These are phyloP conservation scores for Polymixis flavicincta DNA, from an alignment of 2,888 invertebrate genomes.

Conservation along the genomic window DNA sequence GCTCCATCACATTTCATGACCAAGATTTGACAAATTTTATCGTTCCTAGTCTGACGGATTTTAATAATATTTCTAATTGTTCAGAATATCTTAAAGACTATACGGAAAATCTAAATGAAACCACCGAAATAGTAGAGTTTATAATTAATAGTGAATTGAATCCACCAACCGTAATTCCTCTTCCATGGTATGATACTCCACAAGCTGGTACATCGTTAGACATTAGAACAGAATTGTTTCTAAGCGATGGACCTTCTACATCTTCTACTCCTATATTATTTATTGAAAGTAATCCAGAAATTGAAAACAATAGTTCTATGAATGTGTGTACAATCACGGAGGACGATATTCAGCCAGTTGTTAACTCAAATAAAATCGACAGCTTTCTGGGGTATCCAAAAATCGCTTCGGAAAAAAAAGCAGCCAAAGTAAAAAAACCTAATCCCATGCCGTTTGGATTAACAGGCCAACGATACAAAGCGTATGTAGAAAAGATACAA, in stretches of 20 bases:
- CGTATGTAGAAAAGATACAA: no score
- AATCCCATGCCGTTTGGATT: conserved; percentile 22
- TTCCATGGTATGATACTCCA: conserved; percentile 21
- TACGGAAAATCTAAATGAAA: conserved; percentile 14
- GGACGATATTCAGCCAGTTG: conserved; percentile 1
- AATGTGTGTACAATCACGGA: background rate
- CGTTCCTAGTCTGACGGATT: conserved; percentile 14
- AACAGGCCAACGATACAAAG: conserved; percentile 20
- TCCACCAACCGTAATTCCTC: conserved; percentile 19
- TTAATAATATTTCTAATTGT: conserved; percentile 15
- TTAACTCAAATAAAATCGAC: conserved; percentile 9
- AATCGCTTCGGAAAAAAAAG: conserved; percentile 16
- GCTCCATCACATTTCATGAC: background rate
- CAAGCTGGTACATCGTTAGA: conserved; percentile 5
- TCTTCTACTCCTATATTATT: conserved; percentile 3
- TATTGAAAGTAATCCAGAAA: conserved; percentile 6
- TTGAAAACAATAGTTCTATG: conserved; percentile 4
- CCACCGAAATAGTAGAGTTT: conserved; percentile 15
- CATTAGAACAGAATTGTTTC: background rate
- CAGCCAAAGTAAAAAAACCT: conserved; percentile 11
- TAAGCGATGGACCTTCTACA: conserved; percentile 4
- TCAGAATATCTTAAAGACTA: conserved; percentile 13
- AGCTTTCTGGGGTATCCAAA: conserved; percentile 17
- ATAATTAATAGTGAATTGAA: conserved; percentile 21
- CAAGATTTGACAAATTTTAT: conserved; percentile 13